phyloP scores from a whole-genome alignment of 1,140 invertebrate genomes.

The Eriocheir sinensis region DNA sequence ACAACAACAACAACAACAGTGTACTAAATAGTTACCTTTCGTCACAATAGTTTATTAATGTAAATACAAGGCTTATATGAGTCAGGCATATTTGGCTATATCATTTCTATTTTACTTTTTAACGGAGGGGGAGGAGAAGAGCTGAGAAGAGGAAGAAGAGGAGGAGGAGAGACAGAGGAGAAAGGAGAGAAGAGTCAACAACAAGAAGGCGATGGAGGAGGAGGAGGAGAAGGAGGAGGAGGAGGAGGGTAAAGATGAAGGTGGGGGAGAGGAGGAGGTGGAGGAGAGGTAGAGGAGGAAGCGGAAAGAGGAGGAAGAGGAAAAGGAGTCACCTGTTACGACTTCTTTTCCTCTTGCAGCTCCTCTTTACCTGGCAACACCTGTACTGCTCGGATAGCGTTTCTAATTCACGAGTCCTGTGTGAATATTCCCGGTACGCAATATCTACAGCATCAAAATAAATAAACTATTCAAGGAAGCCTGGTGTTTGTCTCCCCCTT shows the following conservation, averaged over 20 bases:
- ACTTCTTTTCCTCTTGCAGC: constrained; percentile 16
- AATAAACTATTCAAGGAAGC: constrained; percentile 28
- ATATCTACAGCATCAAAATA: constrained; percentile 64
- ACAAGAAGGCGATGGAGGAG: constrained; percentile 54
- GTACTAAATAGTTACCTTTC: too few relatives aligned
- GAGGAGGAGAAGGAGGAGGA: constrained; percentile 34
- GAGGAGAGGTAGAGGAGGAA: not conserved
- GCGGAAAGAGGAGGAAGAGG: not conserved
- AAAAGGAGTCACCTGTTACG: not conserved
- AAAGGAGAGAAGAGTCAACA: not conserved
- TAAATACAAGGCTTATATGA: too few relatives aligned
- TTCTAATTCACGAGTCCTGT: constrained; percentile 61
- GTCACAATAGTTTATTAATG: too few relatives aligned
- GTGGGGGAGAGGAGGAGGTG: constrained; percentile 26
- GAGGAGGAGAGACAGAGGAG: constrained; percentile 30
- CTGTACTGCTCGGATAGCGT: not conserved
- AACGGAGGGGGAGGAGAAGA: not conserved
- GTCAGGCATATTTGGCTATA: too few relatives aligned
- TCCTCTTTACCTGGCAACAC: not conserved
- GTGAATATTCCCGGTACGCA: constrained; percentile 65
- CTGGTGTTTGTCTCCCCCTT: not conserved
- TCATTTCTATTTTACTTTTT: not conserved
- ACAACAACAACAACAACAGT: constrained; percentile 57
- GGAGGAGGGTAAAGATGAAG: constrained; percentile 16
- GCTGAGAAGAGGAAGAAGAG: constrained; percentile 53